Conservation (phyloP, 2,113 vertebrate genomes). For the Rhinolophus ferrumequinum region DNA sequence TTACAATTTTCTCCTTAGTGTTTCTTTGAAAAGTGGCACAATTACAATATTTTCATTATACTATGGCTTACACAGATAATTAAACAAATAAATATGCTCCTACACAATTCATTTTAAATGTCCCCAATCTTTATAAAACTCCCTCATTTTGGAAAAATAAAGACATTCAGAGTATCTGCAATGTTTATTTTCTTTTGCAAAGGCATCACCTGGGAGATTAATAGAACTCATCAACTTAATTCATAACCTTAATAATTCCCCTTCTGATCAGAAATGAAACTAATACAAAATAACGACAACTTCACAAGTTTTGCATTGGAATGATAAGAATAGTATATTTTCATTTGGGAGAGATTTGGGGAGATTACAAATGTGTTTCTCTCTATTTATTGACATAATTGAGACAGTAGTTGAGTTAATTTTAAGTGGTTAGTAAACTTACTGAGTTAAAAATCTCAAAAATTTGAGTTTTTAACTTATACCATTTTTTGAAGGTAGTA, state of each 20-base stretch:
- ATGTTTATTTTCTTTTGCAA: conserved; percentile 55
- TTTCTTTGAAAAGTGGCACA: conserved; percentile 74
- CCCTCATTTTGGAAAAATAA: conserved; percentile 48
- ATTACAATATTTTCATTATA: conserved; percentile 77
- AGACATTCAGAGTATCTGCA: background rate
- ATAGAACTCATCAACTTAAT: conserved; percentile 65
- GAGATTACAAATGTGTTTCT: conserved; percentile 42
- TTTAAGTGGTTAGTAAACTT: background rate
- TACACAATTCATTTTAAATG: conserved; percentile 67
- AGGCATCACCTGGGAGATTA: conserved; percentile 67
- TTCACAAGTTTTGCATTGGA: conserved; percentile 5
- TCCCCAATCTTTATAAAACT: conserved; percentile 47
- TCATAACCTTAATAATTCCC: conserved; percentile 43
- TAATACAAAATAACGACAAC: background rate
- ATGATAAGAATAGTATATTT: conserved; percentile 33
- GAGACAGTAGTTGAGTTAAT: background rate
- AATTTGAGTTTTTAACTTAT: conserved; percentile 42
- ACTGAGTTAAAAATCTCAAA: conserved; percentile 51
- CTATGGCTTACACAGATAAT: conserved; percentile 67
- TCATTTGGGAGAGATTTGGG: background rate
- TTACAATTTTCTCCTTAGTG: conserved; percentile 72
- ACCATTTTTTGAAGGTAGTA: background rate
- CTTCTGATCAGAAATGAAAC: conserved; percentile 10
- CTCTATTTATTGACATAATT: conserved; percentile 14
- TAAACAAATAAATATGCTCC: conserved; percentile 79